Conservation (phyloP, 2,888 invertebrate species). For the Sarcophaga subvicina region DNA sequence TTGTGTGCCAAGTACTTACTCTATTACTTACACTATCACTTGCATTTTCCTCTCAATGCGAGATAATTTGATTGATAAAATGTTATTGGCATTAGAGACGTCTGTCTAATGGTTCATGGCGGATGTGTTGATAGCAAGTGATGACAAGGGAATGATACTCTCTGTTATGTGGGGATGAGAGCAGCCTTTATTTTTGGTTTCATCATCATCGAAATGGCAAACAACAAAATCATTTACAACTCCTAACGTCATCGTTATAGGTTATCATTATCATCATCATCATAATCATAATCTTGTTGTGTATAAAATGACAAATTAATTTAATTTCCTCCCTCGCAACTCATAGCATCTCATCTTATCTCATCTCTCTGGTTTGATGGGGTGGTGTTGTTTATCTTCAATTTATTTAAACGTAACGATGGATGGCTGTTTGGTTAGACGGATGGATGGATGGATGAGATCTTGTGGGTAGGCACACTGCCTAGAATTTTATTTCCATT, state of each 20-base stretch:
- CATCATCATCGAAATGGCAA: constrained; percentile 5
- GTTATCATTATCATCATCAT: no score
- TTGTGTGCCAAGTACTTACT: no score
- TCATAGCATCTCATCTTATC: not conserved
- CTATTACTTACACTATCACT: not conserved
- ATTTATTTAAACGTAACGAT: not conserved
- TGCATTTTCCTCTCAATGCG: not conserved
- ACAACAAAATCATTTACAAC: not conserved
- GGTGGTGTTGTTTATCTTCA: not conserved
- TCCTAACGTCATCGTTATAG: no score
- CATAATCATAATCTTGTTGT: constrained; percentile 27
- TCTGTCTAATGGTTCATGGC: not conserved
- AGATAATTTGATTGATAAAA: constrained; percentile 38
- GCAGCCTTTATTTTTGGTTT: constrained; percentile 30
- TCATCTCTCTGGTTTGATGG: no score
- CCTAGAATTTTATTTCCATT: not conserved
- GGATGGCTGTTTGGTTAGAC: not conserved
- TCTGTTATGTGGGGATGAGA: not conserved
- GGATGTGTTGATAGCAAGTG: not conserved
- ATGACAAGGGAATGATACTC: not conserved
- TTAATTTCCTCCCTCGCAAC: constrained; percentile 16
- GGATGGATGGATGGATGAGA: not conserved
- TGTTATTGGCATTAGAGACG: not conserved
- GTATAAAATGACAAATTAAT: constrained; percentile 36
- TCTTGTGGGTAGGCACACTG: not conserved